Conservation (phyloP, 2,113 vertebrate genomes). For the western clawed frog (Xenopus tropicalis) region UCB_Xtro_10.0 CM004450.2:6064501-6065000, state of each 20-base stretch:
- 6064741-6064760: conserved; percentile 22
- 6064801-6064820: conserved; percentile 98
- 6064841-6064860: conserved; percentile 93
- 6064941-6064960: conserved; percentile 86
- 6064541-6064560: too few species aligned
- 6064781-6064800: conserved; percentile 85
- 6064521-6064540: too few species aligned
- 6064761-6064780: conserved; percentile 48
- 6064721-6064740: conserved; percentile 45
- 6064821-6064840: conserved; percentile 93
- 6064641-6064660: too few species aligned
- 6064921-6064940: conserved; percentile 93
- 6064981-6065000: conserved; percentile 85
- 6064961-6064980: conserved; percentile 89
- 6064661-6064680: too few species aligned
- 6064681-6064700: too few species aligned
- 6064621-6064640: too few species aligned
- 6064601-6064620: too few species aligned
- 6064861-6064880: conserved; percentile 90
- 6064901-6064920: conserved; percentile 85
- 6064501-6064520: too few species aligned
- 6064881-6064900: conserved; percentile 86
- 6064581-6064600: too few species aligned
- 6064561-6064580: too few species aligned
- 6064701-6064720: conserved; percentile 25